Base-by-base conservation (phyloP, 1,140 invertebrate species). In the Atta texana region DNA sequence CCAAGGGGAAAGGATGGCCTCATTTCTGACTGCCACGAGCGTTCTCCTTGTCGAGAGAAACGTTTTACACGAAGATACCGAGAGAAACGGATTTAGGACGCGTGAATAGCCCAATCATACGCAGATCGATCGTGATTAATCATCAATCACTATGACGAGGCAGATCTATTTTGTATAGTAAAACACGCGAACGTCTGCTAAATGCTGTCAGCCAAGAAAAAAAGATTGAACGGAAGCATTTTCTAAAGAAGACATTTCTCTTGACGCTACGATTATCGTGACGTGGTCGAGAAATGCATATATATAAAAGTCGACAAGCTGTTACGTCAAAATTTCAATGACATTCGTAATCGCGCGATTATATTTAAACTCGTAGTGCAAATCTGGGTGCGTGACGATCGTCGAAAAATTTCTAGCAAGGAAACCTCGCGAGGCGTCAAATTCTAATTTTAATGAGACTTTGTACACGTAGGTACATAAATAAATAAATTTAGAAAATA, bases 1-100 rank as follows among this genome's bases (percentile, higher is more conserved):
- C 80, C 55, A 75, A 61, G n/a, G 69, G 77, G 80, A 84, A 84
- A 84, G 80, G 69, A 84, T 61, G 80, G 28, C 55, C 80, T 84
- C 69, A 63, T 74, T 69, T 82, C 78, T 49, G 34, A 12, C 39
- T 55, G 55, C 69, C 55, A 49, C 34, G 80, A 61, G 55, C 69
- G 80, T 75, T 84, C 69, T 75, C 69, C 39, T 61, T 61, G 78
- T 63, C 69, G 80, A 75, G 80, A 84, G 80, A 84, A 84, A 61
- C 78, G 59, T 68, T 85, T 86, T 78, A 28, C 59, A 44, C 66
- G 53, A 0, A 39, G 28, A 75, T 31, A n/a, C 51, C 39, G 49
- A 68, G 49, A 81, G 24, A 24, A 63, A 69, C 21, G 39, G 21
- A 76, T 63, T 53, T 28, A 63, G 21, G 34, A 57, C 57, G 39